These are phyloP conservation scores for Drosophila punjabiensis DNA, from an alignment of 1,140 invertebrate species.

Conservation along the genomic window DNA sequence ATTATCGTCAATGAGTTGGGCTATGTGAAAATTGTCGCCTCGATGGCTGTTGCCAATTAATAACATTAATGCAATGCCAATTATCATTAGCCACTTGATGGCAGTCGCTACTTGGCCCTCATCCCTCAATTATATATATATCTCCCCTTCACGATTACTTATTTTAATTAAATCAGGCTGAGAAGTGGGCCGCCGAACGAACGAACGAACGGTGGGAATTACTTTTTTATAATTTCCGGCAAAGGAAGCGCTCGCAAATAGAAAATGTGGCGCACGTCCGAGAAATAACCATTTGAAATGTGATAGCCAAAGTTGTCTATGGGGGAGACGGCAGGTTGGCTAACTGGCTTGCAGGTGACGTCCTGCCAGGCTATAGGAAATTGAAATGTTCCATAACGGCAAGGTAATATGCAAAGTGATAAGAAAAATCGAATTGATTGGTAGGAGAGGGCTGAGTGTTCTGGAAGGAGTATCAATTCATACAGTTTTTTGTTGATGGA, in stretches of 20 bases:
- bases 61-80: constrained; percentile 81
- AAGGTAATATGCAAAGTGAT: constrained; percentile 63
- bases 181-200: constrained; percentile 16
- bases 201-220: constrained; percentile 22
- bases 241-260: constrained; percentile 69
- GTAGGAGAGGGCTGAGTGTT: too few species aligned
- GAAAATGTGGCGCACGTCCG: constrained; percentile 47
- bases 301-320: constrained; percentile 52
- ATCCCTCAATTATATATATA: constrained; percentile 3
- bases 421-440: constrained; percentile 28
- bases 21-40: constrained; percentile 49
- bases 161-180: constrained; percentile 75
- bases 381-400: constrained; percentile 66
- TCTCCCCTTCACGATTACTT: constrained; percentile 58
- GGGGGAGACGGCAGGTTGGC: background rate
- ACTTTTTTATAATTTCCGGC: constrained; percentile 72
- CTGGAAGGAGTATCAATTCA: background rate
- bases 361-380: constrained; percentile 58
- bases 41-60: constrained; percentile 61
- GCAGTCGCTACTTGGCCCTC: constrained; percentile 16
- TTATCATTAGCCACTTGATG: constrained; percentile 73
- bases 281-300: constrained; percentile 66
- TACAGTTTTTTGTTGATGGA: background rate
- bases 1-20: constrained; percentile 56
- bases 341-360: constrained; percentile 7